Evolutionary conservation across 2,113 vertebrate genomes (phyloP).

Genomic region (Cyprinodon variegatus): DNA sequence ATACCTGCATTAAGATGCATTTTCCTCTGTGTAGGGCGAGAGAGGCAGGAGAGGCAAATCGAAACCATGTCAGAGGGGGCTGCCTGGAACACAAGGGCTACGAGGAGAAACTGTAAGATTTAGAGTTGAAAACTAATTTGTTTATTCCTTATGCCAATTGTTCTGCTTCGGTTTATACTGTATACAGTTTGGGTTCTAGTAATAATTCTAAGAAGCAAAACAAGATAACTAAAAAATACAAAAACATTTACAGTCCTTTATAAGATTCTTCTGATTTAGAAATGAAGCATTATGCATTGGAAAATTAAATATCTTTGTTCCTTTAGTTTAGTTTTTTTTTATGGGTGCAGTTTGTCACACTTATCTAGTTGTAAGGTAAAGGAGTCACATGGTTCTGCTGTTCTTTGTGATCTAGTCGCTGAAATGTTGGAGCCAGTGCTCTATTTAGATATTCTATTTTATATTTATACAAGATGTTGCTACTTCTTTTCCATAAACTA

Average conservation of each 20-base stretch:
- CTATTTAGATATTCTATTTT: neutral
- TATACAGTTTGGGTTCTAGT: neutral
- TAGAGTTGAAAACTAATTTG: neutral
- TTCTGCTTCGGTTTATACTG: neutral
- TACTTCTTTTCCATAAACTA: neutral
- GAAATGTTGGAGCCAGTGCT: neutral
- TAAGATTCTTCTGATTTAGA: neutral
- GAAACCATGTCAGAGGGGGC: constrained; percentile 78
- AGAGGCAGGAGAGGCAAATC: constrained; percentile 81
- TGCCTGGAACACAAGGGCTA: constrained; percentile 74
- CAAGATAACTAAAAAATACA: neutral
- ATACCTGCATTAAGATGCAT: neutral
- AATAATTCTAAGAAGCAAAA: neutral
- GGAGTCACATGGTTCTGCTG: too few relatives aligned
- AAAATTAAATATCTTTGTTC: too few relatives aligned
- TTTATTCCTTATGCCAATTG: neutral
- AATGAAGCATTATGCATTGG: neutral
- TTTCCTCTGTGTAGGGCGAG: constrained; percentile 76
- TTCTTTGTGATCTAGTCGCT: too few relatives aligned
- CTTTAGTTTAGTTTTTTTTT: too few relatives aligned
- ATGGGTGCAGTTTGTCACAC: too few relatives aligned
- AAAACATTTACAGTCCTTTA: too few relatives aligned
- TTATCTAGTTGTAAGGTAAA: too few relatives aligned
- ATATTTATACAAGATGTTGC: neutral
- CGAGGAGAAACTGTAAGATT: constrained; percentile 81